These are phyloP conservation scores for Harpalus rufipes DNA, from an alignment of 2,888 invertebrate species.

Conservation along the genomic window DNA sequence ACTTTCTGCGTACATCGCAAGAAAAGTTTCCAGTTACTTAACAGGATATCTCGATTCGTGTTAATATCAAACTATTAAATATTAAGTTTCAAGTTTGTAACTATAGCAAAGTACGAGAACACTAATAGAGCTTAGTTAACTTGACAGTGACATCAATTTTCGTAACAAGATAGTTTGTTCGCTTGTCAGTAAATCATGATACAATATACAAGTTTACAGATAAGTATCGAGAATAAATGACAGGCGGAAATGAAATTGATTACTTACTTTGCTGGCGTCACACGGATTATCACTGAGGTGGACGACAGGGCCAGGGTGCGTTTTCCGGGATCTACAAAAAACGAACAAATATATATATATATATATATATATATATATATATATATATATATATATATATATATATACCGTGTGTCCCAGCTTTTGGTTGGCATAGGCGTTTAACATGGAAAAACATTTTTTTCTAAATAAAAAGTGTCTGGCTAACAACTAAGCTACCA, in stretches of 20 bases:
- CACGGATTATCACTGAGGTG: conserved; percentile 98
- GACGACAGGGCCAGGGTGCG: conserved; percentile 97
- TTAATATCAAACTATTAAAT: conserved; percentile 40
- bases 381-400: no score
- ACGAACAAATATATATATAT: conserved; percentile 68
- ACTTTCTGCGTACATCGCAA: background rate
- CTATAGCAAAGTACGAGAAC: conserved; percentile 11
- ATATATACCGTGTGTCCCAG: no score
- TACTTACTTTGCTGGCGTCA: conserved; percentile 94
- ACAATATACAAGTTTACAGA: background rate
- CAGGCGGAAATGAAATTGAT: conserved; percentile 7
- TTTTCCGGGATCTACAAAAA: conserved; percentile 91
- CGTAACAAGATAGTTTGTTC: conserved; percentile 36
- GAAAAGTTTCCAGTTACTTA: conserved; percentile 22
- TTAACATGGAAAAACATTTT: no score
- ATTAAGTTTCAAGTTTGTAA: conserved; percentile 38
- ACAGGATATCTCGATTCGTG: conserved; percentile 23
- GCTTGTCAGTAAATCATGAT: conserved; percentile 50
- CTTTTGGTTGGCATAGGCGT: no score
- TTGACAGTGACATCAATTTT: conserved; percentile 46
- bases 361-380: no score
- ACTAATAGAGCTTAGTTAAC: conserved; percentile 50
- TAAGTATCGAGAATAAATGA: no score
- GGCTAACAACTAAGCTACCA: no score
- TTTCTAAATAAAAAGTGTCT: no score